These are phyloP conservation scores for Drosophila niveifrons DNA, from an alignment of 2,888 invertebrate species.

Conservation along the genomic window DNA sequence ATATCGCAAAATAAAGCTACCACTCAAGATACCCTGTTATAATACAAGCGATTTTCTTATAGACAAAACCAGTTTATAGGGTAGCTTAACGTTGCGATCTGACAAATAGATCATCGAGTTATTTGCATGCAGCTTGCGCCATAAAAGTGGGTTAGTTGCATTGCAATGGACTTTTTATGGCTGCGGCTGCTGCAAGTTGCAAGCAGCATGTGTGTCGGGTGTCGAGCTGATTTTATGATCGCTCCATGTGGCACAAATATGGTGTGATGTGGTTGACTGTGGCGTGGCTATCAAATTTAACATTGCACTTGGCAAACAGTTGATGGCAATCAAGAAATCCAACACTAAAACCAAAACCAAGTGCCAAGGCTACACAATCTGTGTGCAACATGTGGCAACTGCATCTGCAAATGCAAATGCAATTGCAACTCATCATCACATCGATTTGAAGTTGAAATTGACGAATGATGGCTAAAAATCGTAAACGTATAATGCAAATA, in stretches of 20 bases:
- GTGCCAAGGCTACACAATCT: conserved; percentile 34
- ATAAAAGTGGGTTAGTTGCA: conserved; percentile 63
- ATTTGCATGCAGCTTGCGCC: conserved; percentile 34
- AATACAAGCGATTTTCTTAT: neutral
- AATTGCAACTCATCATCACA: conserved; percentile 10
- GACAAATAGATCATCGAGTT: neutral
- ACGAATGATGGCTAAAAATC: conserved; percentile 2
- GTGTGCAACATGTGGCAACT: conserved; percentile 12
- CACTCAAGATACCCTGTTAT: neutral
- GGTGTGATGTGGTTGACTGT: conserved; percentile 6
- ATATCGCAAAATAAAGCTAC: neutral
- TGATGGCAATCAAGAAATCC: conserved; percentile 46
- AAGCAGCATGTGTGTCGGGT: conserved; percentile 23
- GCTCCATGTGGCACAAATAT: conserved; percentile 29
- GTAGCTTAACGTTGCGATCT: conserved; percentile 5
- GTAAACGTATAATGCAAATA: neutral
- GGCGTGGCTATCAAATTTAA: conserved; percentile 53
- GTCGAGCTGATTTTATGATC: conserved; percentile 27
- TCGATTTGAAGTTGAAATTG: neutral
- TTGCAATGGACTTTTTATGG: conserved; percentile 65
- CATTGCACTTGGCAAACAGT: conserved; percentile 63
- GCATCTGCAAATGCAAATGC: neutral
- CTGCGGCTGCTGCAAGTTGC: conserved; percentile 35
- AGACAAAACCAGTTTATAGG: neutral
- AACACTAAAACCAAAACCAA: conserved; percentile 23